phyloP scores from a whole-genome alignment of 2,113 vertebrate species.

The Nannobrachium achirus region DNA sequence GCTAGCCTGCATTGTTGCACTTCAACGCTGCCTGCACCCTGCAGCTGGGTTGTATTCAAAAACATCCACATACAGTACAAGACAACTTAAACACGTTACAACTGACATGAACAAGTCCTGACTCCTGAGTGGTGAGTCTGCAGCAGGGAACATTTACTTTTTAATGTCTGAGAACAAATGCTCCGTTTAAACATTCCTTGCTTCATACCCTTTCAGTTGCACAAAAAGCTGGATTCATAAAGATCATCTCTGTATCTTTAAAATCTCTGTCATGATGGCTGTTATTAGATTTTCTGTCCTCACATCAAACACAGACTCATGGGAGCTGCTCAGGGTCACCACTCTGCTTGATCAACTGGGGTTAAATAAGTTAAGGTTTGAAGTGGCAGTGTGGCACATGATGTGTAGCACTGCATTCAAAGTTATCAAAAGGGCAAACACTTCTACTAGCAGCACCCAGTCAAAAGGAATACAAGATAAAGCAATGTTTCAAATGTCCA shows the following conservation, averaged over 20 bases:
- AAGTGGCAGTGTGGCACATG: slow-evolving; percentile 8
- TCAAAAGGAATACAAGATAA: background rate
- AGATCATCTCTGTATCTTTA: no score
- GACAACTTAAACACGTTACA: background rate
- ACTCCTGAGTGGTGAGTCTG: no score
- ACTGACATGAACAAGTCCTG: no score
- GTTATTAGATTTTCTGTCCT: no score
- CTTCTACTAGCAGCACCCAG: background rate
- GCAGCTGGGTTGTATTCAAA: no score
- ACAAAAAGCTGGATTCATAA: no score
- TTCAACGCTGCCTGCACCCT: no score
- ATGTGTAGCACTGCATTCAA: background rate
- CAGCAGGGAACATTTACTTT: no score
- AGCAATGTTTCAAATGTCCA: slow-evolving; percentile 13
- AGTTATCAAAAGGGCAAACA: background rate
- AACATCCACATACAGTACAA: no score
- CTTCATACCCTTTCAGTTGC: background rate
- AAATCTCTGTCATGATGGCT: no score
- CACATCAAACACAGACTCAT: background rate
- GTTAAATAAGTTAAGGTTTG: background rate
- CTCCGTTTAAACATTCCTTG: background rate
- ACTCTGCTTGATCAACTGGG: background rate
- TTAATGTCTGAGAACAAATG: background rate
- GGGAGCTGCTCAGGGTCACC: background rate
- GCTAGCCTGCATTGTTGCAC: no score